These are phyloP conservation scores for Agrotis ipsilon DNA, from an alignment of 2,888 invertebrate genomes.

Conservation along the genomic window DNA sequence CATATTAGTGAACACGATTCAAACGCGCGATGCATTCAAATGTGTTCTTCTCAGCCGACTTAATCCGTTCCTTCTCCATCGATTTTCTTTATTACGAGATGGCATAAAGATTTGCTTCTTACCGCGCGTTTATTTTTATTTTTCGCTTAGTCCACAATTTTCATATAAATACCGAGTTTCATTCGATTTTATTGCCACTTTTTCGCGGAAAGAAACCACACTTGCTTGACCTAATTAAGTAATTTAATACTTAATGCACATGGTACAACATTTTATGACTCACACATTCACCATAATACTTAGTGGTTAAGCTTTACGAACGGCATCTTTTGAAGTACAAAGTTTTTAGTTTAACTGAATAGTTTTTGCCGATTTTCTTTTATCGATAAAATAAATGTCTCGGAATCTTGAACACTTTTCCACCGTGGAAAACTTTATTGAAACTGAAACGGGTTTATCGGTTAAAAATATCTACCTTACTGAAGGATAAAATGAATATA, in stretches of 20 bases:
- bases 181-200: conserved; percentile 37
- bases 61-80: too few species aligned
- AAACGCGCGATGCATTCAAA: too few species aligned
- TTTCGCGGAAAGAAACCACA: conserved; percentile 64
- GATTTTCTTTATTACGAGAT: too few species aligned
- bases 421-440: conserved; percentile 2
- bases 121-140: background rate
- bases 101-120: too few species aligned
- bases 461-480: conserved; percentile 6
- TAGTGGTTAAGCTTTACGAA: conserved; percentile 16
- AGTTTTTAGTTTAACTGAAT: background rate
- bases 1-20: too few species aligned
- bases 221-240: conserved; percentile 57
- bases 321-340: background rate
- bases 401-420: conserved; percentile 3
- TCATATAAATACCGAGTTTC: background rate
- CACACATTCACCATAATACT: conserved; percentile 33
- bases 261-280: conserved; percentile 63
- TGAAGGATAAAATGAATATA: conserved; percentile 15
- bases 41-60: too few species aligned
- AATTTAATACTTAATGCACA: conserved; percentile 66
- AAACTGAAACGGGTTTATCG: background rate
- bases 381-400: conserved; percentile 8
- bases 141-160: background rate
- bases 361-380: background rate